Percentiles rank a stretch among this genome's conserved stretches.
These are phyloP conservation scores for Cirrhinus molitorella DNA, from an alignment of 2,797 vertebrate genomes.

Conservation along the genomic window DNA sequence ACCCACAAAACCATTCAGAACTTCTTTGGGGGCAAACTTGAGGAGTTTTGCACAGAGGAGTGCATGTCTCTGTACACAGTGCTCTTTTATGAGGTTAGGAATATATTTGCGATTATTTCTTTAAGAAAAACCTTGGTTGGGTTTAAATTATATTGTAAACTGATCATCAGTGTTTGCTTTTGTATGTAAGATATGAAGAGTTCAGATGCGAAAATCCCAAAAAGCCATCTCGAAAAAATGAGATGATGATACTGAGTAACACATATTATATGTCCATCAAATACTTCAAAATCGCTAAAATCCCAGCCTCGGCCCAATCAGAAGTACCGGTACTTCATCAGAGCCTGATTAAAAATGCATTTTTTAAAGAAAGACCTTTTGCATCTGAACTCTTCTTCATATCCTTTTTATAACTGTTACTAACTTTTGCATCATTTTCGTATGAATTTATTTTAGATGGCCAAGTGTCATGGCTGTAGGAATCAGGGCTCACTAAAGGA, in stretches of 20 bases:
- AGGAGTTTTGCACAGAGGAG: slow-evolving; percentile 94
- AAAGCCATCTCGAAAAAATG: too few relatives aligned
- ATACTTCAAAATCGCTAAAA: too few relatives aligned
- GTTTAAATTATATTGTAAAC: background rate
- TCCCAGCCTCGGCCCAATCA: too few relatives aligned
- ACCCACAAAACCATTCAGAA: slow-evolving; percentile 89
- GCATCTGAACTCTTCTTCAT: too few relatives aligned
- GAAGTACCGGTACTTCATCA: too few relatives aligned
- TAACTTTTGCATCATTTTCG: background rate
- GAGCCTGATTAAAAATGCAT: too few relatives aligned
- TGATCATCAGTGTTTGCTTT: background rate
- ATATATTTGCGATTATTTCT: too few relatives aligned
- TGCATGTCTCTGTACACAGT: slow-evolving; percentile 98
- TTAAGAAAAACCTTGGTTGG: background rate
- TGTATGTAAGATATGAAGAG: background rate
- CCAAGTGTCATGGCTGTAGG: slow-evolving; percentile 92
- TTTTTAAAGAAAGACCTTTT: too few relatives aligned
- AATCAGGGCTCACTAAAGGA: slow-evolving; percentile 92
- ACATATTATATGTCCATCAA: too few relatives aligned
- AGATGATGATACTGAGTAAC: too few relatives aligned
- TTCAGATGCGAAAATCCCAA: too few relatives aligned
- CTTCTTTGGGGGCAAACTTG: slow-evolving; percentile 89
- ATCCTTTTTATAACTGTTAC: background rate
- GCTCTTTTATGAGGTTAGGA: slow-evolving; percentile 91
- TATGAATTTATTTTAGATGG: slow-evolving; percentile 83